Base-by-base conservation (phyloP, 2,113 vertebrate genomes). In the Nothocercus nigrocapillus region DNA sequence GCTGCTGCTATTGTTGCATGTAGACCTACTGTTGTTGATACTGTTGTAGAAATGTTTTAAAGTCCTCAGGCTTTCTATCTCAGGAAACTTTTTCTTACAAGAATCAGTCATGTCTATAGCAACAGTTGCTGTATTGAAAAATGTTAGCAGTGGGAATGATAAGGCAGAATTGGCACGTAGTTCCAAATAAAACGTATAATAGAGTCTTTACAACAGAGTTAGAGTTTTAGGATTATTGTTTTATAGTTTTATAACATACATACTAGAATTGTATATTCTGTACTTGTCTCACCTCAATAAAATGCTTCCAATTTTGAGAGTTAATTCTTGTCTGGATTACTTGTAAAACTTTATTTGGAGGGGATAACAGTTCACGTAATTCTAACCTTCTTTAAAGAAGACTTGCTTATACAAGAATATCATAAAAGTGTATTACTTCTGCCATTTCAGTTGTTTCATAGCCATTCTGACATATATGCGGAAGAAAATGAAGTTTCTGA, bases 1-100 rank as follows among this genome's bases (percentile, higher is more conserved):
- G 54, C 53, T 69, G 81, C 67, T 84, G 44, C 68, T 90, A 8
- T 62, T 86, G 72, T 74, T 92, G 90, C 85, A 85, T 49, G 38
- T 9, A 85, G 58, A 22, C 34, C 54, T 47, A 21, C 63, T 15
- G 27, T 2, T 58, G 56, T 27, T 53, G 78, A 64, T 59, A 16
- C 34, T 42, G 58, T 44, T 79, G 32, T 21, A 87, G 78, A 78
- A 89, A 59, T 62, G 25, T 59, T 75, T 34, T 61, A 36, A 32
- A 32, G 51, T 66, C 18, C 74, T 40, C 15, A 19, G 21, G 11
- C 62, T 92, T 86, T 56, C 62, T 87, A 7, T 18, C 25, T 81
- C 45, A 85, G 36, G 64, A 75, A 66, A 7, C 9, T 16, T 77
- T 88, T 85, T 42, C 45, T 72, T 82, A 30, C 15, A 84, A 47